phyloP scores from a whole-genome alignment of 1,140 invertebrate species.

The Hesperophylax magnus region DNA sequence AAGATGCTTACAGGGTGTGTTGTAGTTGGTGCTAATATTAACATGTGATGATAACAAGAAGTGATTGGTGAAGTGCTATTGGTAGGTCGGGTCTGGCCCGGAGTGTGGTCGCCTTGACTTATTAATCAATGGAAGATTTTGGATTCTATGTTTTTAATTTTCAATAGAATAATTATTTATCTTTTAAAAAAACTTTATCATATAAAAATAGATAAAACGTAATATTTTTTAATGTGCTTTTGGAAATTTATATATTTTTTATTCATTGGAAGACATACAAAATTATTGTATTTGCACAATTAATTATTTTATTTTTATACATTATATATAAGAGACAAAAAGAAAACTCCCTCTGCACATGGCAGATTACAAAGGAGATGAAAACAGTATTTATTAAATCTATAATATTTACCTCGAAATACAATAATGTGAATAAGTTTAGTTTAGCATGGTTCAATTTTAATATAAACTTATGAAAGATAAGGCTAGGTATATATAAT shows the following conservation, averaged over 20 bases:
- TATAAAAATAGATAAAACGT: conserved; percentile 47
- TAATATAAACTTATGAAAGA: conserved; percentile 13
- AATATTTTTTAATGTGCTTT: conserved; percentile 29
- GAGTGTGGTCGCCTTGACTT: conserved; percentile 1
- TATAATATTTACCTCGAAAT: not conserved
- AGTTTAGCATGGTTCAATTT: not conserved
- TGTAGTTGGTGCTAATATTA: conserved; percentile 18
- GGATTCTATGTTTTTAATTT: conserved; percentile 45
- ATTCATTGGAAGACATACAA: conserved; percentile 50
- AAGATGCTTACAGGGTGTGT: too few species aligned
- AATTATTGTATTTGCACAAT: conserved; percentile 46
- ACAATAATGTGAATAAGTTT: not conserved
- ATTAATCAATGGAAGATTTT: conserved; percentile 47
- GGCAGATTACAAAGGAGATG: not conserved
- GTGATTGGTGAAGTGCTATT: not conserved
- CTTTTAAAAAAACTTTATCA: conserved; percentile 20
- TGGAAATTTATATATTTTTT: conserved; percentile 41
- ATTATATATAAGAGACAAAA: conserved; percentile 30
- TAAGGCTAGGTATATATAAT: not conserved
- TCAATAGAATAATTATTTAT: conserved; percentile 46
- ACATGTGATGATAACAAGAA: not conserved
- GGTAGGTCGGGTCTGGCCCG: not conserved
- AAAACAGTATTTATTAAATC: conserved; percentile 16
- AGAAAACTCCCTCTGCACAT: conserved; percentile 3
- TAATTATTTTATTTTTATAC: conserved; percentile 8